Evolutionary conservation across 2,797 vertebrate genomes (phyloP).

Genomic region (Serranus cabrilla): DNA sequence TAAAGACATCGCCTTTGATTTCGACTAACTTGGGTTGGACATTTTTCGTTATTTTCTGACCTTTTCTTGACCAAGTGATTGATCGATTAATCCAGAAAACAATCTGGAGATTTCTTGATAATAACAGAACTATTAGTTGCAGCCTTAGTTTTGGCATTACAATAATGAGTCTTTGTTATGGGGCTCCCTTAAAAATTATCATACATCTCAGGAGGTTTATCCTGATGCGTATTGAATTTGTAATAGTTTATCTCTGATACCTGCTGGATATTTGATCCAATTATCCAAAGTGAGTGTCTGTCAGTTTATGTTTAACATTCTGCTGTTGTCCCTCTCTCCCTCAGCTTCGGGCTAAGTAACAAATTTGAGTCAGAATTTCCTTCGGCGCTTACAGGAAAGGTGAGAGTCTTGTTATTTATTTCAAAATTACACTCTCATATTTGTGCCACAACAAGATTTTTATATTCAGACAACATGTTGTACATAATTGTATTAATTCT

Average conservation of each 20-base stretch:
- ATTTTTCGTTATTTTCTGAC: too few species aligned
- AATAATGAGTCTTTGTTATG: neutral
- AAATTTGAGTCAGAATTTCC: slow-evolving; percentile 99
- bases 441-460: neutral
- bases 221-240: neutral
- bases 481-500: neutral
- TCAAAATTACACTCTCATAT: neutral
- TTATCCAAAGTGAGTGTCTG: neutral
- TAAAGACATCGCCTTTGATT: too few species aligned
- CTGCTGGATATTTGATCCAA: neutral
- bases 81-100: too few species aligned
- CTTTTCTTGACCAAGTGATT: too few species aligned
- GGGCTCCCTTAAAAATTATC: neutral
- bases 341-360: slow-evolving; percentile 98
- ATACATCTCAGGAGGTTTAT: neutral
- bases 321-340: neutral
- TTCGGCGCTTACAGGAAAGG: slow-evolving; percentile 98
- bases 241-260: neutral
- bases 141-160: neutral
- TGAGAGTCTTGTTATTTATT: slow-evolving; percentile 73
- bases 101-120: too few species aligned
- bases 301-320: neutral
- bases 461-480: neutral
- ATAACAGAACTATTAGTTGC: too few species aligned
- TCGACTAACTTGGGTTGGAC: too few species aligned